Percentiles rank a stretch among this genome's conserved stretches.
Evolutionary conservation across 2,888 invertebrate species (phyloP).

Genomic region (Amphiduros pacificus): DNA sequence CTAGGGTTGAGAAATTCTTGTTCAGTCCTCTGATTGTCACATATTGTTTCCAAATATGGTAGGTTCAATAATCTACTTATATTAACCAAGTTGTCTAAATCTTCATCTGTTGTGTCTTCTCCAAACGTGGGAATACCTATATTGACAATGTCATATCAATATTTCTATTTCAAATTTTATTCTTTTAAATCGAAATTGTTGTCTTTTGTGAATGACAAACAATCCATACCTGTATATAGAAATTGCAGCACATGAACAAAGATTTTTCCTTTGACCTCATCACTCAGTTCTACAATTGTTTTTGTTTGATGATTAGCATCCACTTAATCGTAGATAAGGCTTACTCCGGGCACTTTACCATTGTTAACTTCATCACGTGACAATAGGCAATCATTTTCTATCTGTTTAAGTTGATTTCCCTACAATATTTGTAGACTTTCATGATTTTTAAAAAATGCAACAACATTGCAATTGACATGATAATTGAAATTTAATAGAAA

Average conservation of each 20-base stretch:
- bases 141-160: too few species aligned
- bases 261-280: conserved; percentile 40
- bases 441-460: background rate
- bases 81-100: conserved; percentile 36
- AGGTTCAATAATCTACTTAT: conserved; percentile 43
- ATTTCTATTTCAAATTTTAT: too few species aligned
- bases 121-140: conserved; percentile 44
- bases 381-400: conserved; percentile 23
- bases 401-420: conserved; percentile 1
- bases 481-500: background rate
- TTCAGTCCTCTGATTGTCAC: conserved; percentile 42
- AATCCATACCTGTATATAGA: conserved; percentile 51
- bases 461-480: background rate
- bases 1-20: conserved; percentile 54
- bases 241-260: conserved; percentile 49
- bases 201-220: too few species aligned
- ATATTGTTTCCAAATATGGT: conserved; percentile 44
- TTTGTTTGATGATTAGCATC: conserved; percentile 6
- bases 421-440: too few species aligned
- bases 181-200: too few species aligned
- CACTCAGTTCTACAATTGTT: conserved; percentile 36
- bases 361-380: conserved; percentile 39
- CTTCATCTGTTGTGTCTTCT: conserved; percentile 29
- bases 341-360: conserved; percentile 42
- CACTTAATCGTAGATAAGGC: conserved; percentile 25